Percentiles rank a stretch among this genome's conserved stretches.
phyloP scores from a whole-genome alignment of 2,113 vertebrate genomes.

The Leptocoma aspasia region DNA sequence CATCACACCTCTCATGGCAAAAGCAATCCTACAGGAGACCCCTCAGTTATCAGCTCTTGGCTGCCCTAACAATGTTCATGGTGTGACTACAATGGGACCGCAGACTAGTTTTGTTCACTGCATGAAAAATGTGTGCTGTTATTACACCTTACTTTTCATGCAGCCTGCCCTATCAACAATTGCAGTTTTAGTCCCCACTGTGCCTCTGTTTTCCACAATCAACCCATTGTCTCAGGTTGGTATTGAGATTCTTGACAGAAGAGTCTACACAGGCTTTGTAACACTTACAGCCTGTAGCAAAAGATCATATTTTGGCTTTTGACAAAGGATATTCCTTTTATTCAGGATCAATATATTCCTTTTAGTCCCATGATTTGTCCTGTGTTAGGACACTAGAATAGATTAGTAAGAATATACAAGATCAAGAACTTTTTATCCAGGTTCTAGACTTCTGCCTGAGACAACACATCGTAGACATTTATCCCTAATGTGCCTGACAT shows the following conservation, averaged over 20 bases:
- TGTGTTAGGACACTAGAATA: neutral
- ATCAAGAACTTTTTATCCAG: neutral
- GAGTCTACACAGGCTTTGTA: neutral
- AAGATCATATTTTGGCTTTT: neutral
- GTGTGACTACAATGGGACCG: neutral
- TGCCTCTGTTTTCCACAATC: neutral
- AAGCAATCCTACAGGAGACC: neutral
- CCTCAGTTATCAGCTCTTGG: neutral
- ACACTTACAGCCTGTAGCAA: neutral
- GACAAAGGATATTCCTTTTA: neutral
- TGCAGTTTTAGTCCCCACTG: neutral
- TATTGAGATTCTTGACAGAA: neutral
- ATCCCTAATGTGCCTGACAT: neutral
- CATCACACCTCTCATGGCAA: neutral
- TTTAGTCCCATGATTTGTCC: neutral
- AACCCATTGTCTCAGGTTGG: neutral
- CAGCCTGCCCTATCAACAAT: neutral
- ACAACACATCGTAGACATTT: fast-evolving
- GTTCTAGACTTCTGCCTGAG: neutral
- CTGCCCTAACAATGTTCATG: neutral
- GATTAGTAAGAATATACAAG: neutral
- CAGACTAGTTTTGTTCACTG: neutral
- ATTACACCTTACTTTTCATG: neutral
- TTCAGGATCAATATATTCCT: neutral
- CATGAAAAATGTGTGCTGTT: neutral